A percentile compares a stretch with the other conserved stretches of the same genome.
Conservation (phyloP, 2,113 vertebrate species). For the Lagenorhynchus albirostris region DNA sequence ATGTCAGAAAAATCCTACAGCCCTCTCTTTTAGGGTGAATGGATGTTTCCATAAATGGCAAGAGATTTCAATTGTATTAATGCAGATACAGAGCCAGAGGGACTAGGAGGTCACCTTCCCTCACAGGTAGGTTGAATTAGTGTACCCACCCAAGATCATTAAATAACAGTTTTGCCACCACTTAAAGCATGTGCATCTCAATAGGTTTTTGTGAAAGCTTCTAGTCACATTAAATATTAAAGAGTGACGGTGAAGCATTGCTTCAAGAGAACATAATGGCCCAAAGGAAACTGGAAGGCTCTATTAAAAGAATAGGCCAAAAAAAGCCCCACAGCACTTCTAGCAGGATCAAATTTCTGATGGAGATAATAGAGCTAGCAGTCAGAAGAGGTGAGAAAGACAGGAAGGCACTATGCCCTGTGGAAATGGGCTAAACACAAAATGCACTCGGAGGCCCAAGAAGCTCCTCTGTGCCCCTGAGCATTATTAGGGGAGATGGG, state of each 20-base stretch:
- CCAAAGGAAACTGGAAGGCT: conserved; percentile 46
- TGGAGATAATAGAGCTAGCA: conserved; percentile 38
- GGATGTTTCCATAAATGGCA: conserved; percentile 28
- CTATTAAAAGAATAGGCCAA: conserved; percentile 8
- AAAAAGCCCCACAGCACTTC: neutral
- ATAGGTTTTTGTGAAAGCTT: conserved; percentile 60
- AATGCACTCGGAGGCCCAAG: neutral
- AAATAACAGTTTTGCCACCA: conserved; percentile 54
- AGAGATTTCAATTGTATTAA: conserved; percentile 43
- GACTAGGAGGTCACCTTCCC: conserved; percentile 44
- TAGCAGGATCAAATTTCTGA: conserved; percentile 55
- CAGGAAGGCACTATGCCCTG: neutral
- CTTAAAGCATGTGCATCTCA: conserved; percentile 53
- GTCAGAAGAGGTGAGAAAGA: neutral
- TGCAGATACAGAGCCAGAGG: conserved; percentile 28
- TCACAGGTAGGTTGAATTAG: conserved; percentile 49
- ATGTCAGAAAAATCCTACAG: conserved; percentile 18
- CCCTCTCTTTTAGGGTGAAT: neutral
- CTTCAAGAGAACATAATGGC: conserved; percentile 57
- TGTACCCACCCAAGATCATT: conserved; percentile 38
- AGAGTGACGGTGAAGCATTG: conserved; percentile 26
- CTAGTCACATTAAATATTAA: conserved; percentile 68
- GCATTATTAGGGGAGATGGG: neutral
- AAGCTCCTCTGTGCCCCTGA: neutral
- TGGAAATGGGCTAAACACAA: neutral